These are phyloP conservation scores for Epinotia bilunana DNA, from an alignment of 2,888 invertebrate species.

Conservation along the genomic window DNA sequence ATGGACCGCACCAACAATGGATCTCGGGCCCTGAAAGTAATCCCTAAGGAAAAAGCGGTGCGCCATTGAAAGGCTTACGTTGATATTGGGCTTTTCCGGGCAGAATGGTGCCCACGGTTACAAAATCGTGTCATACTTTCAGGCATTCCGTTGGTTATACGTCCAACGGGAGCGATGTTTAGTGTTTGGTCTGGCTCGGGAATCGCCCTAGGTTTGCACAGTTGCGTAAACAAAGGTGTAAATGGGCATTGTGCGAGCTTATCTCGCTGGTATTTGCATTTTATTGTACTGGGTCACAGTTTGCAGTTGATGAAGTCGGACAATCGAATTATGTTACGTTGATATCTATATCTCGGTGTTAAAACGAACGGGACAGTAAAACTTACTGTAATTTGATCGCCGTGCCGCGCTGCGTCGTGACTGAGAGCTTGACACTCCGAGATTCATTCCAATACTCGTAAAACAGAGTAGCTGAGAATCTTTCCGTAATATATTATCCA, in stretches of 20 bases:
- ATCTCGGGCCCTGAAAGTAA: conserved; percentile 51
- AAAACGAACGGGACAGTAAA: conserved; percentile 13
- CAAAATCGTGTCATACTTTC: conserved; percentile 25
- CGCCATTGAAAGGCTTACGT: conserved; percentile 47
- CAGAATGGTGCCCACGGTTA: conserved; percentile 5
- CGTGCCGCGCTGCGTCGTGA: conserved; percentile 8
- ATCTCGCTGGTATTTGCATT: conserved; percentile 46
- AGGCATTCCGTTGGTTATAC: conserved; percentile 22
- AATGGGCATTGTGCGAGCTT: conserved; percentile 44
- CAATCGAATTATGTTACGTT: conserved; percentile 39
- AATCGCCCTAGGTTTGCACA: conserved; percentile 40
- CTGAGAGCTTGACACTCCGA: conserved; percentile 28
- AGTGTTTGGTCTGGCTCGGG: conserved; percentile 25
- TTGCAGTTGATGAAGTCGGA: conserved; percentile 43
- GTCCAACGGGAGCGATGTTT: conserved; percentile 25
- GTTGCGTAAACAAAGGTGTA: conserved; percentile 49
- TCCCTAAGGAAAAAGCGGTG: conserved; percentile 50
- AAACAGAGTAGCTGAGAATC: conserved; percentile 30
- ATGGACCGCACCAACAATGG: conserved; percentile 56
- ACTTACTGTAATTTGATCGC: conserved; percentile 33
- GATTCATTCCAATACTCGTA: conserved; percentile 36
- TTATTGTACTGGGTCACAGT: conserved; percentile 39
- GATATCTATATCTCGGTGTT: neutral
- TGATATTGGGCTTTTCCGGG: conserved; percentile 40
- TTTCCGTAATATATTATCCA: conserved; percentile 39